phyloP scores from a whole-genome alignment of 1,140 invertebrate genomes.

The Eupristina koningsbergeri region DNA sequence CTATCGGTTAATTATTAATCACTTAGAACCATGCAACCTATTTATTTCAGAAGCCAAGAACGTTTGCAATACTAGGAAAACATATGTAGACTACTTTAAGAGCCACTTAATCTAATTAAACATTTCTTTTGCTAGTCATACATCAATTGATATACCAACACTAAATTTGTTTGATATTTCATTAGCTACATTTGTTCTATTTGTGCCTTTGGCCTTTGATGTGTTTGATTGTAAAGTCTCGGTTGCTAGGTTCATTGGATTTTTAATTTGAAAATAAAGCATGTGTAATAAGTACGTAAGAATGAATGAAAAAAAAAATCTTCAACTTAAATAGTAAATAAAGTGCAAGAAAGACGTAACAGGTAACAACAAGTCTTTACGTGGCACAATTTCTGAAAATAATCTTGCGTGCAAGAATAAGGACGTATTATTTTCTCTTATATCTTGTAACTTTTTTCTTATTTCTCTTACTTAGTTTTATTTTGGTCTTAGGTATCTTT shows the following conservation, averaged over 20 bases:
- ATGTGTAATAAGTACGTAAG: slow-evolving; percentile 18
- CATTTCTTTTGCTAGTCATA: slow-evolving; percentile 22
- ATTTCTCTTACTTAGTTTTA: slow-evolving; percentile 24
- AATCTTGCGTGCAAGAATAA: slow-evolving; percentile 58
- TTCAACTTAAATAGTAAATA: slow-evolving; percentile 38
- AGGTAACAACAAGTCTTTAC: slow-evolving; percentile 64
- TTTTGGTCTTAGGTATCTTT: slow-evolving; percentile 22
- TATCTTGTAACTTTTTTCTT: slow-evolving; percentile 29
- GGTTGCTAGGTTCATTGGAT: slow-evolving; percentile 32
- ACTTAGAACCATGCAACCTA: slow-evolving; percentile 41
- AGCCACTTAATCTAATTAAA: slow-evolving; percentile 27
- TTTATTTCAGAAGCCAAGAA: neutral
- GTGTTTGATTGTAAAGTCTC: slow-evolving; percentile 29
- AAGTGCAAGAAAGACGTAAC: slow-evolving; percentile 59
- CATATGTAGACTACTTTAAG: slow-evolving; percentile 20
- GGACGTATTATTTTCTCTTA: slow-evolving; percentile 38
- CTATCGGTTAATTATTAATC: slow-evolving; percentile 32
- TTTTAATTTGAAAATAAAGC: slow-evolving; percentile 18
- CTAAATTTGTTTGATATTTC: neutral
- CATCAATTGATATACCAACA: slow-evolving; percentile 3
- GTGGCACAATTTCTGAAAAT: slow-evolving; percentile 63
- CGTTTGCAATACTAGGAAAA: slow-evolving; percentile 35
- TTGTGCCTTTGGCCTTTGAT: slow-evolving; percentile 37
- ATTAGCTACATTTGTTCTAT: slow-evolving; percentile 8
- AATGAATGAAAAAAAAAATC: slow-evolving; percentile 24